phyloP scores from a whole-genome alignment of 2,888 invertebrate species.

The Tetragnatha montana region DNA sequence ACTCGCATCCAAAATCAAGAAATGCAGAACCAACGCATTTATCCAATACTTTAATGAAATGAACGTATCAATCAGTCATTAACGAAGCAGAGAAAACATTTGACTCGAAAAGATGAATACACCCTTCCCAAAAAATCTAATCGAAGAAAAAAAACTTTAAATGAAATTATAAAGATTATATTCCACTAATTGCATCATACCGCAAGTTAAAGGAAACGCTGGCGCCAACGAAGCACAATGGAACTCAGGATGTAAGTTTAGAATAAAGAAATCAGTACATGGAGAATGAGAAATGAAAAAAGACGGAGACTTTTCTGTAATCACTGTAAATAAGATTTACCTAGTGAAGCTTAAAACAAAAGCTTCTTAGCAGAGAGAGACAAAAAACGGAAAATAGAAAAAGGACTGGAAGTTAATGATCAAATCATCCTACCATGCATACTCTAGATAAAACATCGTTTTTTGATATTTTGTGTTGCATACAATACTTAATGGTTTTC shows the following conservation, averaged over 20 bases:
- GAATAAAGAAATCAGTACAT: slow-evolving; percentile 30
- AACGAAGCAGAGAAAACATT: slow-evolving; percentile 43
- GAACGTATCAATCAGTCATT: slow-evolving; percentile 51
- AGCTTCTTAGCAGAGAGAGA: slow-evolving; percentile 28
- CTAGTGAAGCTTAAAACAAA: slow-evolving; percentile 57
- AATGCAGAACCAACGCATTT: background rate
- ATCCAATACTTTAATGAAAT: slow-evolving; percentile 36
- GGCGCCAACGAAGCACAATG: slow-evolving; percentile 40
- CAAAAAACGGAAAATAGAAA: background rate
- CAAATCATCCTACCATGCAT: slow-evolving; percentile 42
- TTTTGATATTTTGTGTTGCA: slow-evolving; percentile 29
- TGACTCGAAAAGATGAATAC: slow-evolving; percentile 12
- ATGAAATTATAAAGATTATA: slow-evolving; percentile 60
- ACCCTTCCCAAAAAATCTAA: background rate
- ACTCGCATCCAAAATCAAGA: background rate
- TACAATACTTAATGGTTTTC: slow-evolving; percentile 36
- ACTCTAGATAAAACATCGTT: slow-evolving; percentile 42
- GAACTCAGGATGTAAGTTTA: slow-evolving; percentile 40
- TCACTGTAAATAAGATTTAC: slow-evolving; percentile 64
- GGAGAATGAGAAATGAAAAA: slow-evolving; percentile 7
- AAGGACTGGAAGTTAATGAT: slow-evolving; percentile 50
- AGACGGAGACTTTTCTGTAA: slow-evolving; percentile 23
- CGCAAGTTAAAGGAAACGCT: slow-evolving; percentile 28
- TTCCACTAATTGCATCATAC: slow-evolving; percentile 63
- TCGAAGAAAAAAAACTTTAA: slow-evolving; percentile 11